Evolutionary conservation across 2,797 vertebrate species (phyloP), one percentile per base, ranked within the genome.

Genomic region (Prunella strophiata): DNA sequence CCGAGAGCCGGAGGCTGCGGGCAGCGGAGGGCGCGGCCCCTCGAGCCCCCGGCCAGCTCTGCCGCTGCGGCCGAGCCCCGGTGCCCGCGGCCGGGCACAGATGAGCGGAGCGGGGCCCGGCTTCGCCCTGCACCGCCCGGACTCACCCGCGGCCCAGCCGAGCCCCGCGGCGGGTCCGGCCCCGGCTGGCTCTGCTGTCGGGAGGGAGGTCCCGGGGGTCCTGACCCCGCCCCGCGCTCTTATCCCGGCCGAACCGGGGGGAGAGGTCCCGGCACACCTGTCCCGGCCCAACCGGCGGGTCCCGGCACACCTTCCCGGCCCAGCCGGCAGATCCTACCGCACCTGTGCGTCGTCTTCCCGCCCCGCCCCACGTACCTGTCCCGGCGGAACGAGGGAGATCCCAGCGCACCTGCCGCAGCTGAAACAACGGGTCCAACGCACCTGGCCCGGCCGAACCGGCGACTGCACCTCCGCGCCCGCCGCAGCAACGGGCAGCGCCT

Each of bases 111-210:
- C 21, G 14, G 21, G 26, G 14, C 32, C 32, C 54, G 55, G 22
- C 18, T 43, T 25, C 47, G 47, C 47, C 47, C 47, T 8, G 47
- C 47, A 25, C 23, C 13, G 47, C 47, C 26, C 22, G 22, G 18
- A 45, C 71, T n/a, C 48, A 23, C n/a, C 30, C 57, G 1, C 80
- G 8, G 68, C 67, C 55, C 62, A 8, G 26, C 26, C 55, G n/a
- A 34, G 32, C 32, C 54, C 55, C 57, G 5, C 55, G 11, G 57
- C 11, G 4, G 23, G 11, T 18, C 43, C 23, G 2, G 23, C 43
- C n/a, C 26, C 26, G 7, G 11, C 5, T 0, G 9, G 32, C 13
- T 66, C 38, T 3, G 1, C 47, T 32, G 0, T 1, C 13, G 5
- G 14, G 3, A 3, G 10, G 3, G 11, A 70, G 7, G 3, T 8